Percentiles rank a stretch among this genome's conserved stretches.
Conservation (phyloP, 1,140 invertebrate genomes). For the Hycleus cichorii region DNA sequence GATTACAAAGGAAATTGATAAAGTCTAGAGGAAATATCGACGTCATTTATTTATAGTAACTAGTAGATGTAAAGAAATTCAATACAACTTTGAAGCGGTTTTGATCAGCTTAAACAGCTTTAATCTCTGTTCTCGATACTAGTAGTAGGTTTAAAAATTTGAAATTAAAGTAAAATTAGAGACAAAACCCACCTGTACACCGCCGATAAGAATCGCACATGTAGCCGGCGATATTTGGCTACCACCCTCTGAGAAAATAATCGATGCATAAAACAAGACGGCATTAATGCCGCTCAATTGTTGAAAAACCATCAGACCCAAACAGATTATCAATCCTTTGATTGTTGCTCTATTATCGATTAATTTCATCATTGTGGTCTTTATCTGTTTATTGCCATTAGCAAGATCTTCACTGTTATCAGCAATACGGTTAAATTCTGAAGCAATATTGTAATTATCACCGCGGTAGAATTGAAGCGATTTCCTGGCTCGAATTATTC, state of each 20-base stretch:
- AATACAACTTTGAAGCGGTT: background rate
- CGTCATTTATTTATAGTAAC: too few relatives aligned
- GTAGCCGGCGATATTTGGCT: conserved; percentile 46
- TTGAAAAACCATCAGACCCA: conserved; percentile 64
- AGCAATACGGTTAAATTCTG: conserved; percentile 36
- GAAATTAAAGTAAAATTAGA: too few relatives aligned
- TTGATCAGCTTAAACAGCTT: background rate
- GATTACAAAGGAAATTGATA: too few relatives aligned
- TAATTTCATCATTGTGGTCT: too few relatives aligned
- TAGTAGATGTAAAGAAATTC: too few relatives aligned
- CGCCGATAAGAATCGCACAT: conserved; percentile 68
- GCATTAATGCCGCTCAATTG: conserved; percentile 76
- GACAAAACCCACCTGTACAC: conserved; percentile 49
- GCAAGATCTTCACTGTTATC: conserved; percentile 27
- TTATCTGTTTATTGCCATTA: background rate
- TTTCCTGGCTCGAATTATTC: conserved; percentile 45
- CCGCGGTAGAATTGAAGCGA: conserved; percentile 47
- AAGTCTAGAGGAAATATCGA: too few relatives aligned
- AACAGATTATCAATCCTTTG: conserved; percentile 60
- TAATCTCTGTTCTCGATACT: background rate
- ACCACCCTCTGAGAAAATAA: conserved; percentile 59
- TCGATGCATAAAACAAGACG: conserved; percentile 71
- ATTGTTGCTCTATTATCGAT: conserved; percentile 48
- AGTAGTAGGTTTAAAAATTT: too few relatives aligned
- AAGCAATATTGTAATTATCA: conserved; percentile 42